Percentiles rank a stretch among this genome's conserved stretches.
These are phyloP conservation scores for Phycodurus eques DNA, from an alignment of 2,113 vertebrate species.

Conservation along the genomic window DNA sequence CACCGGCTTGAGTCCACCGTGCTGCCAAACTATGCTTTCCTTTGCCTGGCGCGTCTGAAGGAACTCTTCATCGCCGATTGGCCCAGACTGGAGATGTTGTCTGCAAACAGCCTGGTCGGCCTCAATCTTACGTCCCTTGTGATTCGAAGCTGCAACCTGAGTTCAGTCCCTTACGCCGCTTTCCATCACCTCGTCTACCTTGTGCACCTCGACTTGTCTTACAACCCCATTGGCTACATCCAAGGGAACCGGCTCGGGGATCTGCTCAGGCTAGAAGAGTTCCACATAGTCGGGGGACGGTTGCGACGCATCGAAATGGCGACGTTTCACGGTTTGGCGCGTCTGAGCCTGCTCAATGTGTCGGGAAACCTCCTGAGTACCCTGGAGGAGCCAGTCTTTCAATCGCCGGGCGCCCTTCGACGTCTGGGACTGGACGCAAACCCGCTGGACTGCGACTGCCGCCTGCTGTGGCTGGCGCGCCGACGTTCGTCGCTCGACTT, in stretches of 20 bases:
- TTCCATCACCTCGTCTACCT: conserved; percentile 80
- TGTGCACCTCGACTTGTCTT: conserved; percentile 79
- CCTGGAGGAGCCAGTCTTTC: conserved; percentile 75
- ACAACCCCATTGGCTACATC: conserved; percentile 80
- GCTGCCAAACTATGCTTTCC: conserved; percentile 76
- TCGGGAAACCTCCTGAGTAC: conserved; percentile 79
- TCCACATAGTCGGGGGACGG: conserved; percentile 74
- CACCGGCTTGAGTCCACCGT: conserved; percentile 62
- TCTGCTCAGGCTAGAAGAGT: conserved; percentile 80
- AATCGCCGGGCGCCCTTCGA: conserved; percentile 71
- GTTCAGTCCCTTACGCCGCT: conserved; percentile 72
- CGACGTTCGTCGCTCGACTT: conserved; percentile 68
- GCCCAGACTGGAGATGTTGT: conserved; percentile 71
- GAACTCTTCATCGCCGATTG: conserved; percentile 77
- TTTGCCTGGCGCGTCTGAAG: conserved; percentile 64
- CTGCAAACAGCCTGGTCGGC: conserved; percentile 75
- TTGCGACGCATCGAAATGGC: conserved; percentile 71
- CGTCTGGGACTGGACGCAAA: conserved; percentile 79
- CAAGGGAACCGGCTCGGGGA: conserved; percentile 63
- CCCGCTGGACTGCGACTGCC: conserved; percentile 84
- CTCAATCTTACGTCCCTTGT: conserved; percentile 83
- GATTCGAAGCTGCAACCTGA: conserved; percentile 78
- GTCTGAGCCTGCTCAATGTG: conserved; percentile 77
- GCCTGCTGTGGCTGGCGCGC: conserved; percentile 80
- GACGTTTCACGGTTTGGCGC: conserved; percentile 74